Evolutionary conservation across 2,888 invertebrate species (phyloP).

Genomic region (Drosophila planitibia): DNA sequence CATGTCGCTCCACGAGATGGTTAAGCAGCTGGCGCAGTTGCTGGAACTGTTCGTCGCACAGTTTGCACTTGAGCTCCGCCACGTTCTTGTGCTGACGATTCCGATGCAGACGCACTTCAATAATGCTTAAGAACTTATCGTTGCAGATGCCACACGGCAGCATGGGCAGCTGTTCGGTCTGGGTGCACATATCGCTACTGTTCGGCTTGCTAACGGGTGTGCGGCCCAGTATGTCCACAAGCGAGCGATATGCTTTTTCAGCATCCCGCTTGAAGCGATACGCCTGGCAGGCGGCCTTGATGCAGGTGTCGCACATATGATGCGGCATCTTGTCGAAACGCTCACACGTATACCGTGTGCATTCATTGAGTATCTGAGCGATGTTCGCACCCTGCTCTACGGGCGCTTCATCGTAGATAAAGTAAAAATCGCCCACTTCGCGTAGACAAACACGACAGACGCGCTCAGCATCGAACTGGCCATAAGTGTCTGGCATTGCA

Average conservation of each 20-base stretch:
- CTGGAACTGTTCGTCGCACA: constrained; percentile 85
- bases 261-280: constrained; percentile 83
- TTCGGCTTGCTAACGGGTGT: constrained; percentile 36
- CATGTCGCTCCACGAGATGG: constrained; percentile 81
- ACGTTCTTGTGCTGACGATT: constrained; percentile 60
- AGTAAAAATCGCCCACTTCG: constrained; percentile 67
- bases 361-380: constrained; percentile 81
- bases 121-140: constrained; percentile 74
- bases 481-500: constrained; percentile 41
- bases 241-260: constrained; percentile 81
- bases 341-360: constrained; percentile 83
- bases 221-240: constrained; percentile 73
- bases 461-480: constrained; percentile 69
- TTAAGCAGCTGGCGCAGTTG: constrained; percentile 85
- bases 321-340: constrained; percentile 84
- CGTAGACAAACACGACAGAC: constrained; percentile 84
- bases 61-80: constrained; percentile 80
- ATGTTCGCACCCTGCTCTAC: constrained; percentile 68
- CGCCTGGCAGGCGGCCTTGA: constrained; percentile 77
- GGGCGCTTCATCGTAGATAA: constrained; percentile 79
- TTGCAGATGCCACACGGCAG: constrained; percentile 83
- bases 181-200: constrained; percentile 69
- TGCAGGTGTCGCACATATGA: constrained; percentile 83
- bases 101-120: constrained; percentile 77
- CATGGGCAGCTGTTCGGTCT: constrained; percentile 80